Evolutionary conservation across 2,888 invertebrate genomes (phyloP).

Genomic region (Neoitamus cyanurus): DNA sequence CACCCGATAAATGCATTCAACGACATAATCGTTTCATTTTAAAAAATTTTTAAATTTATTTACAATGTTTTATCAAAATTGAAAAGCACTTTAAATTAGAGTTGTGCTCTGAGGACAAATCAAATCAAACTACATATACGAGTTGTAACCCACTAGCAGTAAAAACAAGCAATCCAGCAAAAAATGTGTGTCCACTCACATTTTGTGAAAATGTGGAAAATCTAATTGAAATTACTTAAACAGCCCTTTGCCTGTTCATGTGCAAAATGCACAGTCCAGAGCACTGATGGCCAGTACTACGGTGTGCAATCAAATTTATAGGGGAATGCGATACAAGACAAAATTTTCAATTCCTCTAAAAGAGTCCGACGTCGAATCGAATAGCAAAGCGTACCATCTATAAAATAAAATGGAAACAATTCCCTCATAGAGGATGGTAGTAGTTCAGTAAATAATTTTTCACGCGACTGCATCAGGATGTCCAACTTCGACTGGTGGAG

Average conservation of each 20-base stretch:
- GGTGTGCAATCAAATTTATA: neutral
- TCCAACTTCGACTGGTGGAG: neutral
- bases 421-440: neutral
- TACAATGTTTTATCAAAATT: no score
- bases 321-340: neutral
- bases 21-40: no score
- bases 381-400: neutral
- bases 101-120: neutral
- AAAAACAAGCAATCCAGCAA: neutral
- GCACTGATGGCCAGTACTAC: neutral
- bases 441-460: conserved; percentile 26
- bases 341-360: neutral
- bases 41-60: no score
- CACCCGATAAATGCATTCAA: no score
- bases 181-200: neutral
- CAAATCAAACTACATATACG: neutral
- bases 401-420: conserved; percentile 15
- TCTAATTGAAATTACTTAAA: neutral
- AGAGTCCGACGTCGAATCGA: neutral
- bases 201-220: neutral
- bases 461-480: neutral
- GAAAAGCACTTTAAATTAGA: neutral
- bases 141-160: neutral
- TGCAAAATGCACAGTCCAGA: neutral
- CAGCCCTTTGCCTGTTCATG: neutral